These are phyloP conservation scores for Stictocephala bisonia DNA, from an alignment of 2,888 invertebrate genomes.

Conservation along the genomic window DNA sequence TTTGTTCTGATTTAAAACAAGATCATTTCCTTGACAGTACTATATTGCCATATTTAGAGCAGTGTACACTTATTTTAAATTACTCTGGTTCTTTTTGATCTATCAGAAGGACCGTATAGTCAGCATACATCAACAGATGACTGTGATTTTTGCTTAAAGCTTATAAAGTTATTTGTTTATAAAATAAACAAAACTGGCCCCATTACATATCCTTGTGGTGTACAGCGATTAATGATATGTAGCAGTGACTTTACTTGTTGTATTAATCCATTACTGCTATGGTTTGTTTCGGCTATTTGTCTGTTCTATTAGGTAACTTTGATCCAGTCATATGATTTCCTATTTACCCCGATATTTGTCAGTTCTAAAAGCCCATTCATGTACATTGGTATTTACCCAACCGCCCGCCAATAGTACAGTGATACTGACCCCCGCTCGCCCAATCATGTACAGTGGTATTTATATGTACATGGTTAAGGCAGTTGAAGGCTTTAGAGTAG, in stretches of 20 bases:
- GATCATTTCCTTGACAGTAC: not conserved
- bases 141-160: not conserved
- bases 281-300: not conserved
- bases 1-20: not conserved
- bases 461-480: too few relatives aligned
- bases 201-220: not conserved
- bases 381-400: too few relatives aligned
- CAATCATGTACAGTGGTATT: too few relatives aligned
- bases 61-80: not conserved
- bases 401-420: too few relatives aligned
- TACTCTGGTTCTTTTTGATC: not conserved
- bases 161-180: not conserved
- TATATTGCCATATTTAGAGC: not conserved
- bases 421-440: too few relatives aligned
- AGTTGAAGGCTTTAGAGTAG: too few relatives aligned
- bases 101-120: not conserved
- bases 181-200: not conserved
- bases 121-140: not conserved
- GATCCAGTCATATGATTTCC: not conserved
- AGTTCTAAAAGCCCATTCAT: conserved; percentile 41
- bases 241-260: not conserved
- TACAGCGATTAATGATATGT: not conserved
- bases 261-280: not conserved
- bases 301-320: not conserved
- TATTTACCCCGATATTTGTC: not conserved